Conservation (phyloP, 2,113 vertebrate species). For the Microcebus lehilahytsara region DNA sequence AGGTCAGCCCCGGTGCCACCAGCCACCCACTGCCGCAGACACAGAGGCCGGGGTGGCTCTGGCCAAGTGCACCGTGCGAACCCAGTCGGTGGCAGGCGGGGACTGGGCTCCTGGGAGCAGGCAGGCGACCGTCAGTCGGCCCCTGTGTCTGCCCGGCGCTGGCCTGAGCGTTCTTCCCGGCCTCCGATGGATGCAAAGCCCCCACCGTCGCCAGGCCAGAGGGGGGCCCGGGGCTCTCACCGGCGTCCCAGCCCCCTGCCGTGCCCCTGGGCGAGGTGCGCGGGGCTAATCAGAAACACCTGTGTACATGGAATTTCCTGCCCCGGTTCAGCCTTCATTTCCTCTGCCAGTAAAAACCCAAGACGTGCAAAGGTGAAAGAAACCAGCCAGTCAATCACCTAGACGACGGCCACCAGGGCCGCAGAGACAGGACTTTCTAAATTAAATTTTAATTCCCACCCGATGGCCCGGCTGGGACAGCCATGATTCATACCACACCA, state of each 20-base stretch:
- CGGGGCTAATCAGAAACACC: slow-evolving; percentile 89
- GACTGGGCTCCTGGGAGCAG: not conserved
- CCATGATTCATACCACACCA: slow-evolving; percentile 80
- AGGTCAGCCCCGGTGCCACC: slow-evolving; percentile 63
- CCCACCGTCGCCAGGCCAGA: not conserved
- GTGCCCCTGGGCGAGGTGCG: slow-evolving; percentile 79
- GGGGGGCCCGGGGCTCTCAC: not conserved
- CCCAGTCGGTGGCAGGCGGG: not conserved
- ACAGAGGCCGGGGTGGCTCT: not conserved
- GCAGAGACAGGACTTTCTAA: slow-evolving; percentile 85
- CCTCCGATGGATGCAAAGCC: not conserved
- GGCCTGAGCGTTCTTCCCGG: not conserved
- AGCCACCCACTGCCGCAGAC: not conserved
- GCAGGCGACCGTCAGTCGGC: no score
- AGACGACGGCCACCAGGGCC: slow-evolving; percentile 85
- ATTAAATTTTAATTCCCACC: slow-evolving; percentile 93
- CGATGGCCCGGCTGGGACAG: slow-evolving; percentile 82
- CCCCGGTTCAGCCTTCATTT: slow-evolving; percentile 90
- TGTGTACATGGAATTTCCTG: slow-evolving; percentile 91
- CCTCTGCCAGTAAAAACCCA: slow-evolving; percentile 89
- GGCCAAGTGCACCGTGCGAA: not conserved
- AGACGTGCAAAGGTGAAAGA: slow-evolving; percentile 88
- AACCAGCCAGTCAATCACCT: slow-evolving; percentile 88
- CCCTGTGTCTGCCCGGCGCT: not conserved
- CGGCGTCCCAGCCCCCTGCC: slow-evolving; percentile 73